Percentiles rank a stretch among this genome's conserved stretches.
Conservation (phyloP, 2,888 invertebrate genomes). For the Sphinx pinastri region DNA sequence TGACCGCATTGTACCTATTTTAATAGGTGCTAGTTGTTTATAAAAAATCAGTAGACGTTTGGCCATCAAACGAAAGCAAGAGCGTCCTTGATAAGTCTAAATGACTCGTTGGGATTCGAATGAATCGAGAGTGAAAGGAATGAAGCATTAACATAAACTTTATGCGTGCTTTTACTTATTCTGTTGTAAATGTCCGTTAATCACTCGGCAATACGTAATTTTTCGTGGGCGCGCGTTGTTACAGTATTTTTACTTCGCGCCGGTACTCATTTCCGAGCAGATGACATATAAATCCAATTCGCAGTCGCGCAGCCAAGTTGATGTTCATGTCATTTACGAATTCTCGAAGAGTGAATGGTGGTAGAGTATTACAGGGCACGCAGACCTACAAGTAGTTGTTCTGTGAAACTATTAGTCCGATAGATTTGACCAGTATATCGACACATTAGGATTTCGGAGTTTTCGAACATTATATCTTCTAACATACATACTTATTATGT, state of each 20-base stretch:
- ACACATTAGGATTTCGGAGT: too few species aligned
- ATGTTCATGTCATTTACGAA: constrained; percentile 4
- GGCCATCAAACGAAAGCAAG: constrained; percentile 69
- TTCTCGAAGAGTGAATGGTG: neutral
- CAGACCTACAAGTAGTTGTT: neutral
- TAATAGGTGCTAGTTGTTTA: constrained; percentile 5
- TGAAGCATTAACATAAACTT: constrained; percentile 50
- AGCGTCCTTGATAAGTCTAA: constrained; percentile 68
- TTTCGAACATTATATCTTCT: neutral
- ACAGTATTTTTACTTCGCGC: constrained; percentile 9
- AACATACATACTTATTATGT: neutral
- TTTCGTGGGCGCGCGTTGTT: neutral
- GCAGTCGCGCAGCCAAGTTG: constrained; percentile 1
- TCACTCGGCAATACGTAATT: neutral
- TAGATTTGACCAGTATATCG: too few species aligned
- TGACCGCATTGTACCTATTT: neutral
- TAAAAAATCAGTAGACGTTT: constrained; percentile 44
- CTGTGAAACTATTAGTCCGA: too few species aligned
- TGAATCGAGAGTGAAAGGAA: constrained; percentile 75
- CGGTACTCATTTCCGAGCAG: constrained; percentile 8
- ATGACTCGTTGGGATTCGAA: constrained; percentile 69
- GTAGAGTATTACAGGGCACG: neutral
- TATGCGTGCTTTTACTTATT: constrained; percentile 33
- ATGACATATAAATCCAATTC: constrained; percentile 22
- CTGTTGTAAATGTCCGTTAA: constrained; percentile 14